Percentiles rank a stretch among this genome's conserved stretches.
phyloP scores from a whole-genome alignment of 92 coral and sea anemone genomes.

The Porites rus region DNA sequence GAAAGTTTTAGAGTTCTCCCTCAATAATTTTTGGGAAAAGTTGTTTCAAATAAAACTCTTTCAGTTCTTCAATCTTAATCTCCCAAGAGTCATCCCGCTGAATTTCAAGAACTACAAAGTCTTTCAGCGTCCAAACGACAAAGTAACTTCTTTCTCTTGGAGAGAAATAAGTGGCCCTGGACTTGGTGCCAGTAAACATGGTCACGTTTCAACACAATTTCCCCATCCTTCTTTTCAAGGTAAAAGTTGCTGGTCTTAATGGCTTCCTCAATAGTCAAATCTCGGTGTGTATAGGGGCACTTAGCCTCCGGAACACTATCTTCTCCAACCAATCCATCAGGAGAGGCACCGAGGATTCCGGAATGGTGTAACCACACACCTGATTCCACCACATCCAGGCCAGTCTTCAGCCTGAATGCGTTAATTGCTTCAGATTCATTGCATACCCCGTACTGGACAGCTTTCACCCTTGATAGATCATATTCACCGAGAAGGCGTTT shows the following conservation, averaged over 20 bases:
- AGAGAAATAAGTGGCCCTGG: slow-evolving; percentile 59
- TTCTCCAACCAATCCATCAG: slow-evolving; percentile 58
- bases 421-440: slow-evolving; percentile 61
- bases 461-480: slow-evolving; percentile 3
- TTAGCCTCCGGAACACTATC: slow-evolving; percentile 54
- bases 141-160: too few relatives aligned
- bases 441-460: background rate
- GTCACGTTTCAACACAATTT: slow-evolving; percentile 28
- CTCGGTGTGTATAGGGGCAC: slow-evolving; percentile 53
- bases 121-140: too few relatives aligned
- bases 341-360: background rate
- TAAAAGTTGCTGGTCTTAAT: slow-evolving; percentile 13
- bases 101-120: too few relatives aligned
- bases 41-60: slow-evolving; percentile 51
- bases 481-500: slow-evolving; percentile 45
- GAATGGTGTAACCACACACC: slow-evolving; percentile 56
- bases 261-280: background rate
- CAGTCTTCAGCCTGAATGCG: slow-evolving; percentile 21
- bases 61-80: too few relatives aligned
- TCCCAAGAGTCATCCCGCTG: too few relatives aligned
- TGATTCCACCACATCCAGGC: slow-evolving; percentile 19
- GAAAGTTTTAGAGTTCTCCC: slow-evolving; percentile 54
- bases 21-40: background rate
- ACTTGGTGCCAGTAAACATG: slow-evolving; percentile 74
- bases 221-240: slow-evolving; percentile 40